These are phyloP conservation scores for Drosophila parthenogenetica DNA, from an alignment of 2,888 invertebrate genomes.

Conservation along the genomic window DNA sequence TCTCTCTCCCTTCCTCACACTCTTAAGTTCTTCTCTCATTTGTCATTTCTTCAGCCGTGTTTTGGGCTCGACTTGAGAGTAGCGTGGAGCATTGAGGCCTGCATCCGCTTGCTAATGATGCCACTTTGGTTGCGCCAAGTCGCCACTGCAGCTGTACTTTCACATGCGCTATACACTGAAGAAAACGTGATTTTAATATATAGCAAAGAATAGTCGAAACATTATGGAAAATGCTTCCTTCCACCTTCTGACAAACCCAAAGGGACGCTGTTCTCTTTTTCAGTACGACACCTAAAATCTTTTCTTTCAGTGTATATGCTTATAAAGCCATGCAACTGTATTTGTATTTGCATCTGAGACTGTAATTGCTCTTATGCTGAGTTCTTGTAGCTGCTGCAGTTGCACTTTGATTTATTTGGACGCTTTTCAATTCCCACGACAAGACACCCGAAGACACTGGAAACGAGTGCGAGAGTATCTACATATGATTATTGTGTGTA, in stretches of 20 bases:
- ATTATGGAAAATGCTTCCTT: too few relatives aligned
- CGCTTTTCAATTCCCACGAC: conserved; percentile 76
- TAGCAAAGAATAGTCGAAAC: too few relatives aligned
- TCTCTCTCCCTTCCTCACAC: background rate
- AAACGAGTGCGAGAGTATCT: conserved; percentile 21
- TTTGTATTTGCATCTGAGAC: conserved; percentile 11
- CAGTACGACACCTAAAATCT: too few relatives aligned
- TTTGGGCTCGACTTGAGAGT: conserved; percentile 28
- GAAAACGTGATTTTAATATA: too few relatives aligned
- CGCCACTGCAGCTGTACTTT: conserved; percentile 26
- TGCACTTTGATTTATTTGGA: conserved; percentile 75
- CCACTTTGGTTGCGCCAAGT: conserved; percentile 35
- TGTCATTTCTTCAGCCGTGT: conserved; percentile 17
- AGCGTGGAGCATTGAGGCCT: conserved; percentile 69
- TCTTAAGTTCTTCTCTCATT: background rate
- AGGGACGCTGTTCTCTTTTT: too few relatives aligned
- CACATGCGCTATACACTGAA: too few relatives aligned
- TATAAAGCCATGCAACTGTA: conserved; percentile 9
- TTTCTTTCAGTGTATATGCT: conserved; percentile 4
- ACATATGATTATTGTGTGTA: conserved; percentile 3
- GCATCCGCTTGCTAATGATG: conserved; percentile 80
- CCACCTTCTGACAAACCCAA: too few relatives aligned
- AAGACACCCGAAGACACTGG: conserved; percentile 49
- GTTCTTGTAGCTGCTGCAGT: conserved; percentile 37
- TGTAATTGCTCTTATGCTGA: conserved; percentile 28